A percentile compares a stretch with the other conserved stretches of the same genome.
These are phyloP conservation scores for Thamnophis elegans DNA, from an alignment of 2,797 vertebrate genomes.

Conservation along the genomic window DNA sequence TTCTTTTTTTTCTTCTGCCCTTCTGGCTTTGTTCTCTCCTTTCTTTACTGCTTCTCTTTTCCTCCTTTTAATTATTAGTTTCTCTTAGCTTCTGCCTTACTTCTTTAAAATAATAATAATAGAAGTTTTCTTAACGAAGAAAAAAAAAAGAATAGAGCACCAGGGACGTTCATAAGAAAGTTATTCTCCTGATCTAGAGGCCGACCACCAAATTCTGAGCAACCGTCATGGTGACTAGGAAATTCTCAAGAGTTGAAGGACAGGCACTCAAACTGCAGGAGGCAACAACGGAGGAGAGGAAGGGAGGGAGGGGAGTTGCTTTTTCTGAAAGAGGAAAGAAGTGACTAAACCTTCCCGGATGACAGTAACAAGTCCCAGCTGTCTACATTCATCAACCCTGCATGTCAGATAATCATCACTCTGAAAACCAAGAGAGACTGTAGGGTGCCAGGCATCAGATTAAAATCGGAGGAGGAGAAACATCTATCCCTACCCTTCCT, in stretches of 20 bases:
- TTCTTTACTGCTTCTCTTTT: not conserved
- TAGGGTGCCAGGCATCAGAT: not conserved
- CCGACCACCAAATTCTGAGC: not conserved
- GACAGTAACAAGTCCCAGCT: slow-evolving; percentile 27
- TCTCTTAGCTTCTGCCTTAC: not conserved
- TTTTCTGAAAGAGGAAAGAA: not conserved
- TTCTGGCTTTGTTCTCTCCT: not conserved
- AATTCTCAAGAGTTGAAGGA: not conserved
- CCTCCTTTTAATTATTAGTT: not conserved
- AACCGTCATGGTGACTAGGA: not conserved
- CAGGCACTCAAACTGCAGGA: not conserved
- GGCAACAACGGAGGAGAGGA: not conserved
- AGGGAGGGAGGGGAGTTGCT: not conserved
- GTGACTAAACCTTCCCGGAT: slow-evolving; percentile 11
- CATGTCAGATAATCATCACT: slow-evolving; percentile 9
- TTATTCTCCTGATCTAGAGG: not conserved
- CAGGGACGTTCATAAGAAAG: not conserved
- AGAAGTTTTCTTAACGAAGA: not conserved
- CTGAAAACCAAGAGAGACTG: not conserved
- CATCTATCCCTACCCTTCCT: slow-evolving; percentile 34
- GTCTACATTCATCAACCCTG: not conserved
- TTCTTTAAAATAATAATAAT: not conserved
- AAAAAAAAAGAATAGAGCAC: not conserved
- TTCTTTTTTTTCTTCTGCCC: too few species aligned
- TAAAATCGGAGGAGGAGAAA: slow-evolving; percentile 4